Evolutionary conservation across 2,888 invertebrate genomes (phyloP), one percentile per base, ranked within the genome.

Genomic region (Sialis lutaria): DNA sequence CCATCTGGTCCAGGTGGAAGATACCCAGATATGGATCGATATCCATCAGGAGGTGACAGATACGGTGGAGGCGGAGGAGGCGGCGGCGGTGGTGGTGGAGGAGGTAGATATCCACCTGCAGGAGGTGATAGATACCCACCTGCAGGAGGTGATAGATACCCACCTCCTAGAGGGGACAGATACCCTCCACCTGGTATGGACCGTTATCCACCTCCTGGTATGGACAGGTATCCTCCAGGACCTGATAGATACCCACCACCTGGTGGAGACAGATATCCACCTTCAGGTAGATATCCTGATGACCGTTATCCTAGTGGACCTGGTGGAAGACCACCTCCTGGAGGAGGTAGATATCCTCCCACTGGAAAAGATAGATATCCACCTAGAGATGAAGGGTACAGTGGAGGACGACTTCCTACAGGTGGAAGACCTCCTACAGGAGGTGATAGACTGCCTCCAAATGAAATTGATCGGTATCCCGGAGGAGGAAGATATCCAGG

Each of bases 171-270:
- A 42, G 57, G 64, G 37, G 69, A 65, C 50, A 67, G 70, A 55
- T 70, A 70, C 50, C 69, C 70, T 6, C 55, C 9, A 13, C 30
- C 63, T 3, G 64, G 63, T 6, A 58, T 63, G 2, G 74, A 75
- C 58, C 68, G 71, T 54, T 73, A 69, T 48, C 69, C 73, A 1
- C 49, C 57, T 5, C 51, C 50, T 46, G 42, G 33, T 10, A 10
- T 9, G 31, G 10, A 22, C 22, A 22, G 22, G 22, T 22, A 8
- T 40, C 32, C 45, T 31, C 62, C 67, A 47, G 67, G 68, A 52
- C 70, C 70, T 48, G 75, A 71, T 55, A 67, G 73, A 13, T 74
- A 71, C 53, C 74, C 76, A 47, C 68, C 64, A 33, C 50, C 65
- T 53, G 68, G 66, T 1, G 63, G 63, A 6, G 64, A 64, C 46